Evolutionary conservation across 2,888 invertebrate genomes (phyloP), one percentile per base, ranked within the genome.

Genomic region (Mellilla xanthometata): DNA sequence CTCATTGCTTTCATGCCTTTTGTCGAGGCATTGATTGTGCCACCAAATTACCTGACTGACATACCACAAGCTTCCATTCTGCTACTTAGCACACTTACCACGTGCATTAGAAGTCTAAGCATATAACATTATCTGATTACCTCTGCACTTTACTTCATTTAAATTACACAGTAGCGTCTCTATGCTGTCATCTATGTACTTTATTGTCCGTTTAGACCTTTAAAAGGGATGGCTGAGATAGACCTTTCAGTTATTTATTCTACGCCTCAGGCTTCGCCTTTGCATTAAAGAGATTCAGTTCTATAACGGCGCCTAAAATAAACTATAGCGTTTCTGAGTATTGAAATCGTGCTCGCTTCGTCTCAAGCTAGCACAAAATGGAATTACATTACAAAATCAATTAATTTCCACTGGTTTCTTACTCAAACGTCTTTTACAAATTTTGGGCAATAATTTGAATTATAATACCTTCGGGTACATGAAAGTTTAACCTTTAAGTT

Each of bases 1-100:
- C 45, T 54, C 55, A 34, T 0, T 0, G 8, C 42, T 32, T 61
- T 54, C 44, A 5, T 66, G 15, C 36, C 58, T 60, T 68, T 47
- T 11, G 13, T 54, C 41, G 58, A 30, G 3, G 47, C 45, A 15
- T 28, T 36, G 36, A 47, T 36, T 60, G 55, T 66, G 57, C 68
- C 64, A 61, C 74, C 72, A 77, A 82, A 81, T 82, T 82, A 72
- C 75, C 72, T 74, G 76, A 76, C 76, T 78, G 75, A 74, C 78
- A 72, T 64, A 68, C 71, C 65, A 65, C 67, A 69, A 68, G 58
- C 68, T 70, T 67, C 72, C 65, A 76, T 78, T 71, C 68, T 73
- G 63, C 62, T 73, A 64, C 75, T 79, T 74, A 75, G 63, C 62
- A 60, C 59, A 59, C 65, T 72, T 66, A 58, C 69, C 64, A 58